These are phyloP conservation scores for Thalassarche chlororhynchos DNA, from an alignment of 2,113 vertebrate species.

Conservation along the genomic window DNA sequence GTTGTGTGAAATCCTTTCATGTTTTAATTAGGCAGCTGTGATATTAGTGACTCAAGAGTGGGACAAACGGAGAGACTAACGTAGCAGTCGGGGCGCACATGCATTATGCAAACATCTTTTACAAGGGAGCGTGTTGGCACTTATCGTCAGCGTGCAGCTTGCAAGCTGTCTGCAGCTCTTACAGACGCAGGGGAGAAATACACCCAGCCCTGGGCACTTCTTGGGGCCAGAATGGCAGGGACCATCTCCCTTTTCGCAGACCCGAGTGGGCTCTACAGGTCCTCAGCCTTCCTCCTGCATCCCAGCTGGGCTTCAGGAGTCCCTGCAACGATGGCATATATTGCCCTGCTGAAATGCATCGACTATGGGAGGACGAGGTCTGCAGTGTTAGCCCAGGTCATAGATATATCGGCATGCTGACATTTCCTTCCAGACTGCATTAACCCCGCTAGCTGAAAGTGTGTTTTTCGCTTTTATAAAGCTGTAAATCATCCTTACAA, in stretches of 20 bases:
- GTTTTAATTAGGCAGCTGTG: slow-evolving; percentile 65
- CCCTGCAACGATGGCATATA: fast-evolving
- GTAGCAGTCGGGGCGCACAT: not conserved
- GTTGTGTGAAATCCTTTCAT: slow-evolving; percentile 17
- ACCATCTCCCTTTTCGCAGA: not conserved
- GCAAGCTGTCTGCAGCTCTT: not conserved
- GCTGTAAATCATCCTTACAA: not conserved
- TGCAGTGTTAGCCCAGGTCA: not conserved
- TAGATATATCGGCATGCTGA: not conserved
- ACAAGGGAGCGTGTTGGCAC: not conserved
- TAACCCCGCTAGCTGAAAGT: not conserved
- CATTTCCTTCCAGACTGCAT: not conserved
- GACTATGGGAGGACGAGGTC: fast-evolving
- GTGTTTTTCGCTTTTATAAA: not conserved
- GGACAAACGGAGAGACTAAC: slow-evolving; percentile 1
- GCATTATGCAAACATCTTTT: not conserved
- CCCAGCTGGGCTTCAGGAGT: not conserved
- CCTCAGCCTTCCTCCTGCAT: not conserved
- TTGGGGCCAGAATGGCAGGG: fast-evolving
- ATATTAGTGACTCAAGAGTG: slow-evolving; percentile 48
- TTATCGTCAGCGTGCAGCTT: not conserved
- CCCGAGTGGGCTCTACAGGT: fast-evolving
- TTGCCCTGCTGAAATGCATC: fast-evolving
- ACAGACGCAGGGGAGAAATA: not conserved
- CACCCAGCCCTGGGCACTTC: not conserved